phyloP scores from a whole-genome alignment of 2,888 invertebrate species.

The Eristalis intricaria region DNA sequence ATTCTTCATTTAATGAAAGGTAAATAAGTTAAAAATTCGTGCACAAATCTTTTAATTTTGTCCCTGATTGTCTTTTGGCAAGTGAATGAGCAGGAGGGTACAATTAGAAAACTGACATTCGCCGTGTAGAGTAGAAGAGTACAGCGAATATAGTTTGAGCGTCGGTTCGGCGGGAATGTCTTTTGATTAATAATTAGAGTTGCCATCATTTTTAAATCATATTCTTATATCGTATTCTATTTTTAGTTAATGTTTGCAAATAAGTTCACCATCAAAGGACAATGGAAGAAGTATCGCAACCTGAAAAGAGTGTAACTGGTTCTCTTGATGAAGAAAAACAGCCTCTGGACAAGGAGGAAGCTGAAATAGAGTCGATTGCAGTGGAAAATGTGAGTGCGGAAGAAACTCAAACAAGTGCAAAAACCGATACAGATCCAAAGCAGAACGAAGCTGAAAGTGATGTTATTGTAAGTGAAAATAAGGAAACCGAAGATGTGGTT shows the following conservation, averaged over 20 bases:
- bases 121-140: conserved; percentile 30
- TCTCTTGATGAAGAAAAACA: conserved; percentile 72
- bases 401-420: conserved; percentile 43
- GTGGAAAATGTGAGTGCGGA: conserved; percentile 13
- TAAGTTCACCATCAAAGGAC: conserved; percentile 23
- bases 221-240: conserved; percentile 13
- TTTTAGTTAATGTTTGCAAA: conserved; percentile 63
- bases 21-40: conserved; percentile 55
- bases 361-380: neutral
- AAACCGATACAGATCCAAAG: conserved; percentile 74
- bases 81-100: conserved; percentile 38
- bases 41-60: conserved; percentile 59
- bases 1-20: conserved; percentile 35
- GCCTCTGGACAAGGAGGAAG: conserved; percentile 19
- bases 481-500: conserved; percentile 40
- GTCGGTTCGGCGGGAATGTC: conserved; percentile 76
- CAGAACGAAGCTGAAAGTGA: neutral
- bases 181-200: conserved; percentile 58
- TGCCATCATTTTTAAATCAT: conserved; percentile 40
- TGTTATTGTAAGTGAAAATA: neutral
- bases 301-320: conserved; percentile 49
- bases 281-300: conserved; percentile 79
- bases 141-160: conserved; percentile 55
- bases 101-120: conserved; percentile 57
- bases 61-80: conserved; percentile 49